Base-by-base conservation (phyloP, 2,888 invertebrate genomes). In the Calameuta idolon region DNA sequence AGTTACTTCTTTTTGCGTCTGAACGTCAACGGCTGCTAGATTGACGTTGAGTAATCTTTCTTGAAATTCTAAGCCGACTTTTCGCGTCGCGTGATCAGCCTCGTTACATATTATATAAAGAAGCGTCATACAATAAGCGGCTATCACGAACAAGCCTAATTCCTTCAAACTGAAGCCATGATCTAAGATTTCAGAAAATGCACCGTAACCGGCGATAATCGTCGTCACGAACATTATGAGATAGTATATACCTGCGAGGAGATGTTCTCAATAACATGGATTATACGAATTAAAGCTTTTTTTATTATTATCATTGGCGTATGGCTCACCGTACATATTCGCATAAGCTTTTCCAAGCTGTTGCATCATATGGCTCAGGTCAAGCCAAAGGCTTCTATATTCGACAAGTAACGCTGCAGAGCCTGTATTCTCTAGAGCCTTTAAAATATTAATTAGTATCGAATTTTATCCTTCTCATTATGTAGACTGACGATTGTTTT, bases 301-400 rank as follows among this genome's bases (percentile, higher is more conserved):
- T 55, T 23, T 55, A 23, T 55, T 9, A 55, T 55, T 23, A 0
- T 55, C 40, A 55, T 0, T 55, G 23, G 0, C 23, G 1, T 55
- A 23, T 23, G 9, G 55, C 78, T 73, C 69, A 78, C 78, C 95
- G 83, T 96, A 96, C 95, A 95, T 95, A 84, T 95, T 95, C 76
- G 95, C 95, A 87, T 96, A 96, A 0, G 95, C 95, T 86, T 81
- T 92, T 92, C 95, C 95, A 84, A 95, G 90, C 88, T 96, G 95
- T 88, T 96, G 95, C 95, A 95, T 95, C 95, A 95, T 95, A 83
- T 95, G 95, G 4, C 95, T 95, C 34, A 96, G 91, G 86, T 96
- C 95, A 1, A 95, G 95, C 95, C 95, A 94, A 33, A 95, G 91
- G 88, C 95, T 94, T 23, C 95, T 93, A 89, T 94, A 95, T 87